These are phyloP conservation scores for Drosophila littoralis DNA, from an alignment of 1,140 invertebrate genomes.

Conservation along the genomic window DNA sequence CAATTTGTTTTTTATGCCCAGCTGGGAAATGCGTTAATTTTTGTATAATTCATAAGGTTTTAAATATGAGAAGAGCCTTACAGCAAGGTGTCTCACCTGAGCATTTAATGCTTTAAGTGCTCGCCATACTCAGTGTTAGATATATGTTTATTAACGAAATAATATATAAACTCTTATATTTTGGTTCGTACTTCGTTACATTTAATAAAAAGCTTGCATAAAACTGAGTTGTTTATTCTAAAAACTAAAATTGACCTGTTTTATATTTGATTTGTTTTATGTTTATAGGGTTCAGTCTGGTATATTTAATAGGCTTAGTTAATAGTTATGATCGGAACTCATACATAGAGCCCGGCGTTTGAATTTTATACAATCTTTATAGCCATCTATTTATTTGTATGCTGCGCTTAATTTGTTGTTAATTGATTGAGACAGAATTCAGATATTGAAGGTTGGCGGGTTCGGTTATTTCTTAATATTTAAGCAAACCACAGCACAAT, in stretches of 20 bases:
- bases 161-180: no score
- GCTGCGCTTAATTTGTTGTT: constrained; percentile 9
- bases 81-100: no score
- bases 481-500: not conserved
- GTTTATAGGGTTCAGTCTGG: not conserved
- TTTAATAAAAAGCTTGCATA: no score
- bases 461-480: constrained; percentile 8
- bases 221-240: no score
- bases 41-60: not conserved
- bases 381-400: not conserved
- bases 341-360: not conserved
- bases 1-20: constrained; percentile 2
- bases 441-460: not conserved
- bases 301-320: not conserved
- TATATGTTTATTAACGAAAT: no score
- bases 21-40: constrained; percentile 14
- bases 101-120: not conserved
- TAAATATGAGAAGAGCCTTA: not conserved
- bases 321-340: not conserved
- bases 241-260: no score
- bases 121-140: not conserved
- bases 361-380: not conserved
- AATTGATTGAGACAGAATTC: constrained; percentile 21
- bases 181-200: no score
- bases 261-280: no score